A percentile compares a stretch with the other conserved stretches of the same genome.
Conservation (phyloP, 2,113 vertebrate genomes). For the Machaerirhynchus nigripectus region DNA sequence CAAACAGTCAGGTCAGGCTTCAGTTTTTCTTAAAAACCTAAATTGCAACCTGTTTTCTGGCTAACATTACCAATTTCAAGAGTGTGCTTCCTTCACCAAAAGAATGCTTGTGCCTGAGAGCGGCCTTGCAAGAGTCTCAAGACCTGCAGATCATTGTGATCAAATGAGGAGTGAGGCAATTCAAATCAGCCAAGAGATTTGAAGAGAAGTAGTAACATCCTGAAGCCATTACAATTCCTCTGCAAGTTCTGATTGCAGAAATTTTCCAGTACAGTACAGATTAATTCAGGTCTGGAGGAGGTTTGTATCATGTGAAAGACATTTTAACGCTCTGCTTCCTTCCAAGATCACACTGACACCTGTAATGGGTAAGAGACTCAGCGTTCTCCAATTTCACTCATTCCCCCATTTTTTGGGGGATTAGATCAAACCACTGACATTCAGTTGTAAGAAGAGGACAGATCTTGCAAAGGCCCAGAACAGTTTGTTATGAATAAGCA, state of each 20-base stretch:
- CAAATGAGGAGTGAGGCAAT: background rate
- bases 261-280: background rate
- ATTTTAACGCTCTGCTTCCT: background rate
- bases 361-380: background rate
- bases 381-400: background rate
- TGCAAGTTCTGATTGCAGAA: background rate
- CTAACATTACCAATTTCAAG: background rate
- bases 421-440: background rate
- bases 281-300: background rate
- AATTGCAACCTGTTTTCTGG: background rate
- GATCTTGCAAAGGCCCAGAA: background rate
- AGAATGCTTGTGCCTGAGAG: background rate
- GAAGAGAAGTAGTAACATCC: background rate
- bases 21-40: background rate
- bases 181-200: background rate
- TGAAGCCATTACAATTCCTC: constrained; percentile 11
- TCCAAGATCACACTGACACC: background rate
- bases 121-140: background rate
- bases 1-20: background rate
- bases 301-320: background rate
- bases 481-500: background rate
- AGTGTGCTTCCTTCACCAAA: background rate
- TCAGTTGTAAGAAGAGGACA: background rate
- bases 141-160: background rate
- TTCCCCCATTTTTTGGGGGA: background rate